Conservation (phyloP, 2,888 invertebrate genomes). For the Nomada ruficornis region DNA sequence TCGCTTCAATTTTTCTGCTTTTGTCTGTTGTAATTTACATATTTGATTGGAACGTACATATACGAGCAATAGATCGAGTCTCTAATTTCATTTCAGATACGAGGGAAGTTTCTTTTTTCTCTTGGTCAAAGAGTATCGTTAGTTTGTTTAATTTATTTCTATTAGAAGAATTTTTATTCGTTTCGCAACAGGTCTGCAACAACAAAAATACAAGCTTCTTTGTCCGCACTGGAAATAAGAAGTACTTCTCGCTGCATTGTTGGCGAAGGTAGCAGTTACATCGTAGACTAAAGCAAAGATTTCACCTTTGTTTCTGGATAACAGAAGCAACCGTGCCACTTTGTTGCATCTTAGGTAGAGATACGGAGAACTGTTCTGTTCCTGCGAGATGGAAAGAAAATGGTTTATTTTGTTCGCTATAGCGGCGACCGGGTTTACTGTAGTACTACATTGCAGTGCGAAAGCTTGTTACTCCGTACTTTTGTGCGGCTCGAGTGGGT, state of each 20-base stretch:
- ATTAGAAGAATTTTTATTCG: no score
- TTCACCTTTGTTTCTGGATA: background rate
- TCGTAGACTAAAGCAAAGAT: background rate
- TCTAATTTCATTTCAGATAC: no score
- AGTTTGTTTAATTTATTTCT: no score
- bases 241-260: no score
- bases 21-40: background rate
- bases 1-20: background rate
- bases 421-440: constrained; percentile 35
- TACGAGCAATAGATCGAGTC: no score
- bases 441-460: constrained; percentile 7
- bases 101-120: no score
- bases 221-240: no score
- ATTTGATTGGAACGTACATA: no score
- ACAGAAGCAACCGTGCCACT: background rate
- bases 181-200: no score
- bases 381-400: background rate
- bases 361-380: constrained; percentile 2
- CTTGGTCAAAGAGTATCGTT: no score
- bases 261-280: background rate
- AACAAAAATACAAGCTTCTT: no score
- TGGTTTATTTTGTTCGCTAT: constrained; percentile 35
- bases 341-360: background rate
- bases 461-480: constrained; percentile 30
- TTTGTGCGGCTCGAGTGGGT: constrained; percentile 13